phyloP scores from a whole-genome alignment of 2,113 vertebrate genomes.

The Anhinga rufa region DNA sequence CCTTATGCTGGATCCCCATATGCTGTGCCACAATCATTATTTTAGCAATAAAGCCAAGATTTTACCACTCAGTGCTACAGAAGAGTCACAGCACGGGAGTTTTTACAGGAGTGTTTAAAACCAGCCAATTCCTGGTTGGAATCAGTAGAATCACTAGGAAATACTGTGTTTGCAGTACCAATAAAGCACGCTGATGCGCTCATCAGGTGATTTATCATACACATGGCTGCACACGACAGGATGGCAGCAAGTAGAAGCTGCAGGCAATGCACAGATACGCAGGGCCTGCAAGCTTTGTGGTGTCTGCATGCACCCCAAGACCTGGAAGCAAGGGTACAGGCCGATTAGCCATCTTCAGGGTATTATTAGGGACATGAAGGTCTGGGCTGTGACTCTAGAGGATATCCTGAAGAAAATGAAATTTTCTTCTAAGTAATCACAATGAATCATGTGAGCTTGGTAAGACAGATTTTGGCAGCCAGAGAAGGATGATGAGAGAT shows the following conservation, averaged over 20 bases:
- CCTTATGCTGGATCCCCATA: not conserved
- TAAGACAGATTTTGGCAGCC: too few relatives aligned
- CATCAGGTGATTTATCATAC: accelerated
- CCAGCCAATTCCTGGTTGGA: not conserved
- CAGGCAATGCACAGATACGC: accelerated
- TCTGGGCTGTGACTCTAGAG: accelerated
- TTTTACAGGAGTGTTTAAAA: not conserved
- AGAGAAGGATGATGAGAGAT: too few relatives aligned
- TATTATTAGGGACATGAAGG: accelerated
- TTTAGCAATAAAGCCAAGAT: not conserved
- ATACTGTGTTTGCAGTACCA: too few relatives aligned
- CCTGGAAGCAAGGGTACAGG: accelerated
- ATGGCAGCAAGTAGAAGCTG: accelerated
- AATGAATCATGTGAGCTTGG: too few relatives aligned
- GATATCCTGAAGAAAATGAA: too few relatives aligned
- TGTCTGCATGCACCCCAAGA: not conserved
- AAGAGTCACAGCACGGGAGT: not conserved
- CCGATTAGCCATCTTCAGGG: accelerated
- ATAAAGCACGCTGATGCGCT: accelerated
- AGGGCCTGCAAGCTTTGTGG: not conserved
- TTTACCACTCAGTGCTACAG: not conserved
- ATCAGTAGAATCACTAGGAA: not conserved
- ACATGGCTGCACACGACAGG: accelerated
- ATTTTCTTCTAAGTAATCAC: too few relatives aligned
- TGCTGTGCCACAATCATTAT: not conserved